Base-by-base conservation (phyloP, 2,888 invertebrate genomes). In the Pasiphila rectangulata region DNA sequence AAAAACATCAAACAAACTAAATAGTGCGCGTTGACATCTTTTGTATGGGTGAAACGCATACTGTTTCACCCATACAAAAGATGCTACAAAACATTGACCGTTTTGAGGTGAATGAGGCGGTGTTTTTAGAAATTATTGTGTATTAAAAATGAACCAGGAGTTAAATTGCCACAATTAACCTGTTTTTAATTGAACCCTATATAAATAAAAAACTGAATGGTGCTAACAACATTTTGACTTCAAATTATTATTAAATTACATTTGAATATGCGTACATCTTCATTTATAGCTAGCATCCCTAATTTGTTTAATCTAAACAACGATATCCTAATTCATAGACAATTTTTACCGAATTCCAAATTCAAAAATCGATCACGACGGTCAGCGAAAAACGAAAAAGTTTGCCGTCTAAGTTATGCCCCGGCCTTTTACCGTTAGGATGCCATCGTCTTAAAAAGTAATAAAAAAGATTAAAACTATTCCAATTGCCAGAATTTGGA, bases 401-500 rank as follows among this genome's bases (percentile, higher is more conserved):
- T 76, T 68, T 77, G 75, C 76, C 59, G 79, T 75, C 83, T 68
- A 67, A 85, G 86, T 82, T 87, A 86, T 86, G 88, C 83, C 85
- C 72, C 76, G 27, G 50, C 45, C 61, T 16, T 69, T 79, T 87
- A 85, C 88, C 88, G 88, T 88, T 88, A 88, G 88, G 76, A 87
- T 87, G 79, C 86, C 85, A 72, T 72, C 45, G 32, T 71, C 65
- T 73, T 72, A 70, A 79, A 85, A 81, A 80, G 68, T 68, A 66
- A 65, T 63, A 54, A 56, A 61, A 73, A 82, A 79, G 75, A 68
- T 69, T 69, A 75, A 83, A 87, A 86, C 87, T 88, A 88, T 88
- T 84, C 85, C 86, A 88, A 88, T 87, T 87, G 88, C 83, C 86
- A 83, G 82, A 74, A 75, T 80, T 72, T 54, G 84, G 87, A 87